phyloP scores from a whole-genome alignment of 2,888 invertebrate species.

The Megalurothrips usitatus region DNA sequence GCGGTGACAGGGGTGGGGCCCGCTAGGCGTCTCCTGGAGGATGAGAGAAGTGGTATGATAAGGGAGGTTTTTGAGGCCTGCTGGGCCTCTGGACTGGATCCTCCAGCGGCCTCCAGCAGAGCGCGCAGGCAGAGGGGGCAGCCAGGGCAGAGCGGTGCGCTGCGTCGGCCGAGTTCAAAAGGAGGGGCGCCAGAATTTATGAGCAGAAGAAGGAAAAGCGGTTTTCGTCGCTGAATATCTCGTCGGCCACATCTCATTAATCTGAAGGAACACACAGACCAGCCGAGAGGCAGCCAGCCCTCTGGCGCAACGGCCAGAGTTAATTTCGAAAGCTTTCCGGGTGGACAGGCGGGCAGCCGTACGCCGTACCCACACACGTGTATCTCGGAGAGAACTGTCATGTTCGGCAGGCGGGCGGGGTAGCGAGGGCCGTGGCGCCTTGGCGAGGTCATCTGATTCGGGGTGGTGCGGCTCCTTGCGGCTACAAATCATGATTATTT shows the following conservation, averaged over 20 bases:
- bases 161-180: background rate
- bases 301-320: background rate
- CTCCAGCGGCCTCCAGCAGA: background rate
- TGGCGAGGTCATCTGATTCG: background rate
- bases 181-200: background rate
- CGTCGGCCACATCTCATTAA: background rate
- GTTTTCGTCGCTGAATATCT: background rate
- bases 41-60: too few species aligned
- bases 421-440: background rate
- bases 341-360: background rate
- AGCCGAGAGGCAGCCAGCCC: background rate
- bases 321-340: background rate
- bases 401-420: background rate
- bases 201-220: background rate
- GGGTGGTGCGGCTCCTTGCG: background rate
- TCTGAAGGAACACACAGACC: background rate
- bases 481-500: slow-evolving; percentile 3
- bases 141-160: background rate
- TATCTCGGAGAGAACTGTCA: too few species aligned
- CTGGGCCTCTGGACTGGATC: too few species aligned
- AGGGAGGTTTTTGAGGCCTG: too few species aligned
- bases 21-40: too few species aligned
- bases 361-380: too few species aligned
- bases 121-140: background rate
- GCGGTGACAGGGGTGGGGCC: background rate